Evolutionary conservation across 2,113 vertebrate genomes (phyloP).

Genomic region (Hystrix cristata): DNA sequence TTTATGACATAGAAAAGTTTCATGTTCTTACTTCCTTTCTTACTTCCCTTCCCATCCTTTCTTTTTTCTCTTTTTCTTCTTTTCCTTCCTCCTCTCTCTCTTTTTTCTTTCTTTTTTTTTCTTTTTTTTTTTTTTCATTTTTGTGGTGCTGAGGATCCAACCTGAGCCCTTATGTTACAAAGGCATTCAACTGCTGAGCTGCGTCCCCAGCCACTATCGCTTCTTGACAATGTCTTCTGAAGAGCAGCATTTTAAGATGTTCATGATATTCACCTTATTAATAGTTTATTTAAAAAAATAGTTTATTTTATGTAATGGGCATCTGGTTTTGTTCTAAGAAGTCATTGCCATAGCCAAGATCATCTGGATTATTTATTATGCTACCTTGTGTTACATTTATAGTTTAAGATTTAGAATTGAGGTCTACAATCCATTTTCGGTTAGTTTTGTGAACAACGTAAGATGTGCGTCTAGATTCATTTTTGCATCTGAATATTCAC

Average conservation of each 20-base stretch:
- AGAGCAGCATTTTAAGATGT: not conserved
- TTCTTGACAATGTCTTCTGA: not conserved
- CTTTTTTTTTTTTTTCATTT: not conserved
- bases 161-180: not conserved
- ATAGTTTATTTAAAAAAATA: not conserved
- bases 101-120: not conserved
- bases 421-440: not conserved
- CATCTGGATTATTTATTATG: not conserved
- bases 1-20: too few species aligned
- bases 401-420: not conserved
- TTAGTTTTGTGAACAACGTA: not conserved
- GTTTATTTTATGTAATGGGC: not conserved
- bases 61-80: rapidly evolving
- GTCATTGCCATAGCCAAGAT: not conserved
- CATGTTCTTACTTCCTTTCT: not conserved
- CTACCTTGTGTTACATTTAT: not conserved
- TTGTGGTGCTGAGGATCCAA: not conserved
- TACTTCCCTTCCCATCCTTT: rapidly evolving
- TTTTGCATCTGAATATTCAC: not conserved
- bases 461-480: not conserved
- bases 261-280: not conserved
- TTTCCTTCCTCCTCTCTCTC: not conserved
- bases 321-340: not conserved
- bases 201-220: not conserved
- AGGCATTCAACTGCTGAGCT: not conserved